Evolutionary conservation across 2,113 vertebrate species (phyloP), one percentile per base, ranked within the genome.

Genomic region (Urocynchramus pylzowi): DNA sequence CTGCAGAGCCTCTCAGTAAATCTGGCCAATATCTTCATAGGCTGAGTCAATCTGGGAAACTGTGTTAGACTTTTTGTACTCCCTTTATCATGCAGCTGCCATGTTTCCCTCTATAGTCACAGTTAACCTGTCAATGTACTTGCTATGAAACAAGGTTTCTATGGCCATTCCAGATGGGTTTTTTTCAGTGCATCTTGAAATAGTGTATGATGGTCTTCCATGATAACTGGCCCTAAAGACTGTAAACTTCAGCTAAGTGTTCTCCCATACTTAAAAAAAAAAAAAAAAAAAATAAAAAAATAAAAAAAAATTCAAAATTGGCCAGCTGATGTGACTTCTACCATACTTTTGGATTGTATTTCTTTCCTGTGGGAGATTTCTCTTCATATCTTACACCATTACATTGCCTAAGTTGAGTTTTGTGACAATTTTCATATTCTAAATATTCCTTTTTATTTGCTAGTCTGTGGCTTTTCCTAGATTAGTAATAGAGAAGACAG

Each of bases 121-220:
- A 95, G 86, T 93, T 95, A 97, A 92, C 84, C 93, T 95, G 82
- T 95, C 87, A 95, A 78, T 89, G 94, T 95, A 94, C 95, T 95
- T 97, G 85, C 90, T 95, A 91, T 83, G 93, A 97, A 98, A 97
- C 76, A 83, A 80, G 73, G 94, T 97, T 97, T 92, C 96, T 95
- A 93, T 93, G 80, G 96, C 89, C 79, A 95, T 92, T 97, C 90
- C 89, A 95, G 93, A 89, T 75, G 44, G 22, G 33, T 50, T 45
- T 95, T 97, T 94, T 92, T 87, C 22, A 59, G 70, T 96, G 64
- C 49, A 86, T 97, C 96, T 96, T 96, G 89, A 97, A 97, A 97
- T 88, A 94, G 70, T 86, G 60, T 87, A 89, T 41, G 67, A 93
- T 95, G 84, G 80, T 94, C 83, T 94, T 95, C 85, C 80, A 92